phyloP scores from a whole-genome alignment of 2,797 vertebrate genomes.

The Ispidina picta region DNA sequence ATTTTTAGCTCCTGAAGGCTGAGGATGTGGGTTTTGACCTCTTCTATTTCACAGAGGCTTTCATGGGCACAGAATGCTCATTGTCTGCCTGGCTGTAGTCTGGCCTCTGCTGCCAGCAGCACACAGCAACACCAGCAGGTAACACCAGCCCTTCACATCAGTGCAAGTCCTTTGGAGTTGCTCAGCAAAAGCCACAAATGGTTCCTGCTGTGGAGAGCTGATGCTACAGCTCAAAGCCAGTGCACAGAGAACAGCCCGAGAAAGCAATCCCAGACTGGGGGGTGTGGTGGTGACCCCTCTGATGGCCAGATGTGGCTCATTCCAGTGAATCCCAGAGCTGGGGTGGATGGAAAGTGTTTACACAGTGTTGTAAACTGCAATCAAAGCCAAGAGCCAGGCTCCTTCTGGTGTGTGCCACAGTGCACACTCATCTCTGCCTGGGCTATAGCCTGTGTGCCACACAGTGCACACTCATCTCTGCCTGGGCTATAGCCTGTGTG shows the following conservation, averaged over 20 bases:
- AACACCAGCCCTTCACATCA: background rate
- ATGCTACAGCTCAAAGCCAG: background rate
- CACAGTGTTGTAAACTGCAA: background rate
- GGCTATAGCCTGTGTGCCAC: background rate
- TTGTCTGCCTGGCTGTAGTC: background rate
- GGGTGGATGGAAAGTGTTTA: background rate
- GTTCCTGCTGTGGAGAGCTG: background rate
- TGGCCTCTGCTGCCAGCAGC: conserved; percentile 21
- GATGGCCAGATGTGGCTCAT: background rate
- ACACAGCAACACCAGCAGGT: background rate
- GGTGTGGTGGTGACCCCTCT: background rate
- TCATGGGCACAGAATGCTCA: background rate
- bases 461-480: accelerated
- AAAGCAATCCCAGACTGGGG: background rate
- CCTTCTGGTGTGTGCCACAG: background rate
- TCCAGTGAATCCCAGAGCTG: background rate
- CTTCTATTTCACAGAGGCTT: background rate
- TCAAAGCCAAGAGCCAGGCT: background rate
- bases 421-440: no score
- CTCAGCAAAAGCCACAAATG: background rate
- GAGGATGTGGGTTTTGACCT: background rate
- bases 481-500: background rate
- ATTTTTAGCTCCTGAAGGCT: background rate
- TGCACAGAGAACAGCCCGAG: background rate
- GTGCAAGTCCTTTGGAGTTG: background rate